Evolutionary conservation across 2,113 vertebrate genomes (phyloP), one percentile per base, ranked within the genome.

Genomic region (Albula goreensis): DNA sequence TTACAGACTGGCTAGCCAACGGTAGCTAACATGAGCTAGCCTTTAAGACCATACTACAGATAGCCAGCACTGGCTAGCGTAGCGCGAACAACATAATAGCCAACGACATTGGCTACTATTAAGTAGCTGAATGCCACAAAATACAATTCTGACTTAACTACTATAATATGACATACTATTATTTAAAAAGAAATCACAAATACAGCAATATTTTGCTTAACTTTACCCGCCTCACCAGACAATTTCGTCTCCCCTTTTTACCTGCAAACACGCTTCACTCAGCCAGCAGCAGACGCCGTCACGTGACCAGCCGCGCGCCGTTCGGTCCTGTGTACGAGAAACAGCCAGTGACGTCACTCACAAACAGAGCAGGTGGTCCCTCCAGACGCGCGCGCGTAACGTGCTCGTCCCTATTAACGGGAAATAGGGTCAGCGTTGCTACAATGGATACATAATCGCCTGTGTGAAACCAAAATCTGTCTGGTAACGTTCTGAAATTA

Each of bases 241-340:
- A 79, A 66, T 74, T 74, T 74, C 83, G 86, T 4, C 74, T 53
- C 90, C 87, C 51, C 81, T 85, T 88, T 90, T 94, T 95, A 95
- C 94, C 94, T 95, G 94, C 93, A 93, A 95, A 94, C 94, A 94
- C 93, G 94, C 92, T 93, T 94, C 91, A 91, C 94, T 93, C 93
- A 94, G 93, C 93, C 94, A 94, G 93, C 92, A 92, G 93, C 92
- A 93, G 93, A 91, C 88, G 90, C 89, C 91, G 92, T 93, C 94
- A 94, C 94, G 94, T 93, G 94, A 94, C 90, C 83, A 80, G 88
- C 89, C 89, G 90, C 90, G 91, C 89, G 91, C 89, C 86, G 91
- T 91, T 93, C 81, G 88, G 86, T 84, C 87, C 86, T 83, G 89
- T 83, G 87, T 88, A 22, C 60, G 5, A 0, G 9, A 48, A 10